A percentile compares a stretch with the other conserved stretches of the same genome.
phyloP scores from a whole-genome alignment of 2,113 vertebrate species.

The Corythaixoides concolor region DNA sequence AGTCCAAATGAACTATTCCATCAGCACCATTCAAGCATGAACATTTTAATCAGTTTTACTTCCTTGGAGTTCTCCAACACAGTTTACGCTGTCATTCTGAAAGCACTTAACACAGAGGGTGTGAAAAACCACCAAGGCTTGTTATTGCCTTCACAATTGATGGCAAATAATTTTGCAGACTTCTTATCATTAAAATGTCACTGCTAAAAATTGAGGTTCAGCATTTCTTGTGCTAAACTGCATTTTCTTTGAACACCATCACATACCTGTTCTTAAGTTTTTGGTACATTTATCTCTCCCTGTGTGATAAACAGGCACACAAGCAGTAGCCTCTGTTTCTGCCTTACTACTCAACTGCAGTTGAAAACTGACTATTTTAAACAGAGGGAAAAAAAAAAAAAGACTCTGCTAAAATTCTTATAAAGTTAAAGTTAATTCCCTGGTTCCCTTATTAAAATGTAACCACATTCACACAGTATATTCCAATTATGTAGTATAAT shows the following conservation, averaged over 20 bases:
- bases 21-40: conserved; percentile 87
- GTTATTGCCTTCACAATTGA: conserved; percentile 88
- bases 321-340: conserved; percentile 20
- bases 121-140: conserved; percentile 88
- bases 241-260: conserved; percentile 71
- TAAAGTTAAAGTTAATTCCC: conserved; percentile 36
- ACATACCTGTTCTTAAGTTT: conserved; percentile 74
- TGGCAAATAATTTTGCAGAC: conserved; percentile 87
- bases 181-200: conserved; percentile 89
- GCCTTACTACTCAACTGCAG: background rate
- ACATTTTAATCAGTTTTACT: conserved; percentile 91
- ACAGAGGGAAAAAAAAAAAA: background rate
- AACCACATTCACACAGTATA: conserved; percentile 57
- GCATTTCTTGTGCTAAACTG: conserved; percentile 80
- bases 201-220: conserved; percentile 84
- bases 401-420: conserved; percentile 22
- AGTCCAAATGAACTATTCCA: conserved; percentile 89
- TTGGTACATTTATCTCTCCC: conserved; percentile 47
- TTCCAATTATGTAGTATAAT: conserved; percentile 37
- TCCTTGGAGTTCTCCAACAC: conserved; percentile 88
- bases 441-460: conserved; percentile 40
- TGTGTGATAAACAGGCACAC: conserved; percentile 44
- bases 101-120: conserved; percentile 88
- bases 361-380: background rate
- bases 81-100: conserved; percentile 87